A percentile compares a stretch with the other conserved stretches of the same genome.
Evolutionary conservation across 2,888 invertebrate species (phyloP).

Genomic region (Copidosoma aretas): DNA sequence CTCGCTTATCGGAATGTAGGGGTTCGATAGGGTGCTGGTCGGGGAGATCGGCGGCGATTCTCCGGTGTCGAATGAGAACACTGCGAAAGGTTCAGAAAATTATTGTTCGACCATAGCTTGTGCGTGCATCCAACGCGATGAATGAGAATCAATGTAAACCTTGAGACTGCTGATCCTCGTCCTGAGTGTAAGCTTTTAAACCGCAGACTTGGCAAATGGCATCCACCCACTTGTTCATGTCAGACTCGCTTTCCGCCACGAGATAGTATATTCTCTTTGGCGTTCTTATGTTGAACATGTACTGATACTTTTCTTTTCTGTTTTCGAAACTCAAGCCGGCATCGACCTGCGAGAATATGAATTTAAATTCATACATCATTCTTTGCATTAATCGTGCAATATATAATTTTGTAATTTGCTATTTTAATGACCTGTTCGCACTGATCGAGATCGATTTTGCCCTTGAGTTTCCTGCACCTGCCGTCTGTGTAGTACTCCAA

Average conservation of each 20-base stretch:
- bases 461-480: slow-evolving; percentile 83
- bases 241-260: slow-evolving; percentile 88
- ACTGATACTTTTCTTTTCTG: slow-evolving; percentile 79
- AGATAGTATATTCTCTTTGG: slow-evolving; percentile 89
- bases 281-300: slow-evolving; percentile 89
- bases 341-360: slow-evolving; percentile 75
- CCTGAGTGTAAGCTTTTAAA: slow-evolving; percentile 74
- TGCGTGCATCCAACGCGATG: too few relatives aligned
- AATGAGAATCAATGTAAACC: slow-evolving; percentile 47
- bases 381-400: too few relatives aligned
- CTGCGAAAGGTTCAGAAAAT: slow-evolving; percentile 41
- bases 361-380: too few relatives aligned
- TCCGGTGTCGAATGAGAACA: slow-evolving; percentile 59
- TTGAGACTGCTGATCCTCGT: slow-evolving; percentile 63
- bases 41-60: slow-evolving; percentile 72
- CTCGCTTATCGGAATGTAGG: slow-evolving; percentile 91
- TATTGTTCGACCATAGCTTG: too few relatives aligned
- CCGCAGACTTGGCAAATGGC: slow-evolving; percentile 93
- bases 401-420: too few relatives aligned
- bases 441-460: slow-evolving; percentile 91
- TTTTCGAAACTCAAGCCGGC: slow-evolving; percentile 85
- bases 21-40: slow-evolving; percentile 72
- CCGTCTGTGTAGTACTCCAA: slow-evolving; percentile 92
- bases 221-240: slow-evolving; percentile 96
- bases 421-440: slow-evolving; percentile 82